phyloP scores from a whole-genome alignment of 2,888 invertebrate species.

The Aphidoletes aphidimyza region DNA sequence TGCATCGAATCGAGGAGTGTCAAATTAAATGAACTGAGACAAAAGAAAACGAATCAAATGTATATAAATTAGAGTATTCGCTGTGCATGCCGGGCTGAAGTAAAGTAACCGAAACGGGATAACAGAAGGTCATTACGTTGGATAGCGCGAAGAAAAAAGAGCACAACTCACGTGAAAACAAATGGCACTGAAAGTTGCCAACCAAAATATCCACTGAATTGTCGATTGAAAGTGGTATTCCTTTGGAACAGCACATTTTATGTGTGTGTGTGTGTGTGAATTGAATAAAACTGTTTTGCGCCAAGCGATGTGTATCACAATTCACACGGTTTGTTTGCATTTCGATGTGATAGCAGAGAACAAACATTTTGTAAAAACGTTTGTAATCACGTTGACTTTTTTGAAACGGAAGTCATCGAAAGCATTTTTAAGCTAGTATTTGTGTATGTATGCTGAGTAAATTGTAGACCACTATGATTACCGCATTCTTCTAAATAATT shows the following conservation, averaged over 20 bases:
- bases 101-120: neutral
- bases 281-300: neutral
- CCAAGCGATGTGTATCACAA: neutral
- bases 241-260: too few relatives aligned
- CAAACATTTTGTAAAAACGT: too few relatives aligned
- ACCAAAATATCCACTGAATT: neutral
- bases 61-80: conserved; percentile 13
- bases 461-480: too few relatives aligned
- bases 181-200: neutral
- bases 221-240: too few relatives aligned
- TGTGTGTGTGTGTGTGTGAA: neutral
- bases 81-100: neutral
- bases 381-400: too few relatives aligned
- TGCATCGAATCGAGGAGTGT: conserved; percentile 41
- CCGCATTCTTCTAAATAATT: too few relatives aligned
- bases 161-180: neutral
- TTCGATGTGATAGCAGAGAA: too few relatives aligned
- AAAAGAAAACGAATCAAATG: conserved; percentile 22
- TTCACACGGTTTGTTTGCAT: neutral
- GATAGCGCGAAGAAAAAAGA: neutral
- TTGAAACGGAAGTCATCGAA: too few relatives aligned
- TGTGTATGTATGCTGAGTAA: too few relatives aligned
- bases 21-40: conserved; percentile 47
- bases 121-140: neutral
- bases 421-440: too few relatives aligned